Evolutionary conservation across 2,113 vertebrate species (phyloP), one percentile per base, ranked within the genome.

Genomic region (Salminus brasiliensis): DNA sequence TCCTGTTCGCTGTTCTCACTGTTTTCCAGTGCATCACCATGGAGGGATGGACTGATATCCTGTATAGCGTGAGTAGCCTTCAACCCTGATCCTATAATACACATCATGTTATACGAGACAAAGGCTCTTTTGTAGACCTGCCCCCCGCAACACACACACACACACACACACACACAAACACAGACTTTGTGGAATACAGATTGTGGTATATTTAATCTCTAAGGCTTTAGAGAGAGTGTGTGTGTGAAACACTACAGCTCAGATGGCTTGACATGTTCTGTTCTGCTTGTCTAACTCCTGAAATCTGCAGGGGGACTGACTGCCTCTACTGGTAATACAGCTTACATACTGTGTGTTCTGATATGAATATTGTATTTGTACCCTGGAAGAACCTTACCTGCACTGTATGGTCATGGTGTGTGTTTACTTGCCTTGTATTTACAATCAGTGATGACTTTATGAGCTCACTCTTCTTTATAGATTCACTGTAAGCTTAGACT

Each of bases 21-120:
- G 97, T 99, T 73, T 99, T 99, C 92, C 97, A 99, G 92, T 99
- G 97, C 89, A 99, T 99, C 91, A 99, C 97, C 81, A 99, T 99
- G 97, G 97, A 99, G 82, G 97, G 97, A 71, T 99, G 97, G 97
- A 97, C 95, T 0, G 97, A 99, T 72, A 95, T 99, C 82, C 95
- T 99, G 53, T 99, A 99, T 92, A 93, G 91, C 0, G 97, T 99
- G 88, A 97, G 97, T 96, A 60, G 49, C 36, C 21, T 4, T 74
- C 21, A 27, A 2, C 34, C 4, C 6, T 21, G 25, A 52, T 21
- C 30, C 2, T 29, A 11, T 21, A 6, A 43, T n/a, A 5, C 36
- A 43, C 7, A 23, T 21, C 52, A n/a, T n/a, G 13, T 76, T 63
- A 27, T 4, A 47, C 18, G n/a, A 49, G 23, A 21, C 34, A 2